phyloP scores from a whole-genome alignment of 2,113 vertebrate species.

The Sinocyclocheilus maitianheensis region DNA sequence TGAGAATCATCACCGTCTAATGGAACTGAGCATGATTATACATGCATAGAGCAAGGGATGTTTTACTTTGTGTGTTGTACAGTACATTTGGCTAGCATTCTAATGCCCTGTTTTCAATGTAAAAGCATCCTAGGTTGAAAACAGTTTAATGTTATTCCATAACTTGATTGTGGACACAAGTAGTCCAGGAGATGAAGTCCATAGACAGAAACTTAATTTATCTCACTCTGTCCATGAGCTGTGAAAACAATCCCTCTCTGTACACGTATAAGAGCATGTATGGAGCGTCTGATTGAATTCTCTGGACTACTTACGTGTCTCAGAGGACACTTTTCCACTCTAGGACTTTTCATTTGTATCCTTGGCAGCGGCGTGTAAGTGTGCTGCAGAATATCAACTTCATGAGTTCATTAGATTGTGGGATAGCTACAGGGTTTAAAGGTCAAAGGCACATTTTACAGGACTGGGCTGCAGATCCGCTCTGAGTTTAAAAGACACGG shows the following conservation, averaged over 20 bases:
- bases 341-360: constrained; percentile 49
- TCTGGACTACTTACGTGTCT: constrained; percentile 18
- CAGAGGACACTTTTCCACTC: constrained; percentile 33
- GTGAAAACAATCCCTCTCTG: constrained; percentile 30
- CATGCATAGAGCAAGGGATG: constrained; percentile 32
- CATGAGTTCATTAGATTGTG: constrained; percentile 15
- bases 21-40: constrained; percentile 91
- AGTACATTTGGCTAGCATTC: constrained; percentile 40
- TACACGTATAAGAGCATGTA: constrained; percentile 5
- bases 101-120: background rate
- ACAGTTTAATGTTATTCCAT: constrained; percentile 9
- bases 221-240: constrained; percentile 17
- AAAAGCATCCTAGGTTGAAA: background rate
- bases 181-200: constrained; percentile 21
- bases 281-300: constrained; percentile 19
- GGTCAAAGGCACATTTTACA: constrained; percentile 27
- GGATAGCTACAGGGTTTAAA: background rate
- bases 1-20: constrained; percentile 86
- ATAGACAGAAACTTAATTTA: background rate
- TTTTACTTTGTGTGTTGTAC: constrained; percentile 72
- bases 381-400: constrained; percentile 8
- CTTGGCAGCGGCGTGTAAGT: constrained; percentile 16
- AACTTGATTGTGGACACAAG: constrained; percentile 22
- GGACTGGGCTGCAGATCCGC: background rate
- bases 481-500: background rate